These are phyloP conservation scores for Hafferia zeledoni DNA, from an alignment of 2,797 vertebrate species.

Conservation along the genomic window DNA sequence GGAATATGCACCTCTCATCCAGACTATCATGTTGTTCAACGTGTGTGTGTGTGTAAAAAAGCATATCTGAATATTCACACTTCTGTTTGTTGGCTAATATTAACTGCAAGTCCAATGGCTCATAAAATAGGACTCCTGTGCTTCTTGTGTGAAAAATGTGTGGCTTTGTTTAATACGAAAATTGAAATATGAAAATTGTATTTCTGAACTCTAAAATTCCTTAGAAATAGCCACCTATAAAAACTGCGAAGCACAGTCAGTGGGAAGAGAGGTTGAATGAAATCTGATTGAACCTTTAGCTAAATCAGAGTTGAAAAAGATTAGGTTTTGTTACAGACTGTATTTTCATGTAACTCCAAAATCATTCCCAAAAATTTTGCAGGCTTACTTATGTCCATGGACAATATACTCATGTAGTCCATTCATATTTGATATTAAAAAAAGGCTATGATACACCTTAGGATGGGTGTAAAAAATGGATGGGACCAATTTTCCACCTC, in stretches of 20 bases:
- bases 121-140: background rate
- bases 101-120: background rate
- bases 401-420: background rate
- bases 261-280: background rate
- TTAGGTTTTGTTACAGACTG: background rate
- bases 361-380: background rate
- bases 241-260: background rate
- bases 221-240: background rate
- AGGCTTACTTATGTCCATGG: background rate
- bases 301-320: background rate
- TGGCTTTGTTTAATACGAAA: background rate
- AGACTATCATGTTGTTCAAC: background rate
- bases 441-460: background rate
- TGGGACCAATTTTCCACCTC: background rate
- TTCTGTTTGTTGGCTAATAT: background rate
- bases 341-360: background rate
- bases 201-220: background rate
- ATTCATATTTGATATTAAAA: background rate
- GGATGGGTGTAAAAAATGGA: background rate
- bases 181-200: background rate
- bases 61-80: conserved; percentile 16
- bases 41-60: background rate
- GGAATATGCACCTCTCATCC: background rate
- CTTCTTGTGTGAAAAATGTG: background rate
- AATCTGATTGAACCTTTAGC: background rate